Base-by-base conservation (phyloP, 2,888 invertebrate genomes). In the Galerucella calmariensis region DNA sequence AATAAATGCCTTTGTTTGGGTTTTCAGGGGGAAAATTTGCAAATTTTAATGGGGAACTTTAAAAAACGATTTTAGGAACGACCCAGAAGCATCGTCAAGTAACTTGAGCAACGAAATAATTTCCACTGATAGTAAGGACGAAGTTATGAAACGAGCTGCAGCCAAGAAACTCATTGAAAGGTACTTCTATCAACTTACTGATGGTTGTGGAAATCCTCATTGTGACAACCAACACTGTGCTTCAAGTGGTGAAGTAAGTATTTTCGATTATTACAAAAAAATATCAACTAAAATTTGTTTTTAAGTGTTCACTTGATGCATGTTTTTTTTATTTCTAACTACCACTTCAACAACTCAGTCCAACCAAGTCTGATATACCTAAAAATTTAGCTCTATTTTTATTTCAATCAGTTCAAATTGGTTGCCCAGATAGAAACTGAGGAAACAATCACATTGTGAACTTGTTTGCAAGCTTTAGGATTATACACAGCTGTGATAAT, bases 131-230 rank as follows among this genome's bases (percentile, higher is more conserved):
- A 83, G 83, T 80, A 88, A 89, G 81, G 89, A 90, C 79, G 91
- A 91, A 89, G 92, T 91, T 82, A 93, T 93, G 93, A 93, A 93
- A 88, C 90, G 93, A 69, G 92, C 92, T 74, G 92, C 93, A 62
- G 96, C 95, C 58, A 95, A 93, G 87, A 94, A 94, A 87, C 89
- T 96, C 78, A 97, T 97, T 79, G 96, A 97, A 88, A 91, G 95
- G 84, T 97, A 97, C 88, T 97, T 97, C 87, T 96, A 95, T 88
- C 97, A 97, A 88, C 89, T 97, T 79, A 93, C 94, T 59, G 95
- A 96, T 86, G 97, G 97, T 81, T 97, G 97, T 88, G 97, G 97
- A 35, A 95, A 96, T 88, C 90, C 92, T n/a, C 90, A 91, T 82
- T 97, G 97, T 88, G 91, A 92, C 83, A 97, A 97, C 88, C 91